Evolutionary conservation across 2,113 vertebrate species (phyloP).

Genomic region (Xenopus tropicalis): UCB_Xtro_10.0 CM004446.2:129115501-129116000

Average conservation of each 20-base stretch:
- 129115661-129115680: too few relatives aligned
- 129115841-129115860: conserved; percentile 46
- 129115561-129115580: too few relatives aligned
- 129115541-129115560: too few relatives aligned
- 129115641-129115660: too few relatives aligned
- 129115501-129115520: too few relatives aligned
- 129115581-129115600: too few relatives aligned
- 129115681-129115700: too few relatives aligned
- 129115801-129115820: conserved; percentile 59
- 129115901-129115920: conserved; percentile 79
- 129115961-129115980: conserved; percentile 68
- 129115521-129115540: too few relatives aligned
- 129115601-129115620: too few relatives aligned
- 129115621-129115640: too few relatives aligned
- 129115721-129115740: neutral
- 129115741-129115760: neutral
- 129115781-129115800: conserved; percentile 56
- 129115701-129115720: too few relatives aligned
- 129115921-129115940: conserved; percentile 74
- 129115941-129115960: conserved; percentile 71
- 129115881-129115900: conserved; percentile 61
- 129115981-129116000: conserved; percentile 75
- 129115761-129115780: conserved; percentile 12
- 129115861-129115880: conserved; percentile 68
- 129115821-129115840: conserved; percentile 57